These are phyloP conservation scores for Watsonalla cultraria DNA, from an alignment of 2,888 invertebrate species.

Conservation along the genomic window DNA sequence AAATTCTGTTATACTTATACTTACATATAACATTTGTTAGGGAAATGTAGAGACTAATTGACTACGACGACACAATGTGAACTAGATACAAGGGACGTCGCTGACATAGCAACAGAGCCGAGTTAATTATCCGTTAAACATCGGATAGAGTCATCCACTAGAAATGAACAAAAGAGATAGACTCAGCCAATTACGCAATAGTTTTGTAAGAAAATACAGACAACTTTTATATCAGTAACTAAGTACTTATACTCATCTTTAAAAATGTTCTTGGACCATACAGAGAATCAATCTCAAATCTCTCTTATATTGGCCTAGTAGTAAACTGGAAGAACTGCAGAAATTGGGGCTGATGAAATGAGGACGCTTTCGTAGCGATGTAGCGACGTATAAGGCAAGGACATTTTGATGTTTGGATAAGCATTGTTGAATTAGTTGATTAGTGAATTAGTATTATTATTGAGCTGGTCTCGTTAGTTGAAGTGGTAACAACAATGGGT, in stretches of 20 bases:
- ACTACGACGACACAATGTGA: no score
- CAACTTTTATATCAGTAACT: no score
- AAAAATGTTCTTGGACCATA: no score
- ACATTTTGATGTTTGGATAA: neutral
- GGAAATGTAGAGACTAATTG: neutral
- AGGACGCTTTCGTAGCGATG: neutral
- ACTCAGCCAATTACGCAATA: no score
- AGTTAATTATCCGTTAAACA: no score
- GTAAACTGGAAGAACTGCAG: neutral
- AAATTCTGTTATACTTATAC: neutral
- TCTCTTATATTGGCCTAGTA: no score
- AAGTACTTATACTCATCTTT: no score
- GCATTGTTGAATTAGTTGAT: neutral
- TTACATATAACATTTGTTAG: neutral
- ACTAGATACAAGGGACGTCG: no score
- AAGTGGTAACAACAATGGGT: conserved; percentile 26
- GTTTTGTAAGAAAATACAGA: no score
- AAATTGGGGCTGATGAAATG: neutral
- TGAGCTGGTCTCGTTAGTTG: conserved; percentile 3
- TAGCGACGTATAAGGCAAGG: neutral
- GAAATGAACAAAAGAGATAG: neutral
- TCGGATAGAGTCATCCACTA: neutral
- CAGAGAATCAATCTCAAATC: no score
- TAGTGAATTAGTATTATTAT: conserved; percentile 1
- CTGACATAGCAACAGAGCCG: no score